Evolutionary conservation across 1,140 invertebrate genomes (phyloP).

Genomic region (Colletes latitarsis): DNA sequence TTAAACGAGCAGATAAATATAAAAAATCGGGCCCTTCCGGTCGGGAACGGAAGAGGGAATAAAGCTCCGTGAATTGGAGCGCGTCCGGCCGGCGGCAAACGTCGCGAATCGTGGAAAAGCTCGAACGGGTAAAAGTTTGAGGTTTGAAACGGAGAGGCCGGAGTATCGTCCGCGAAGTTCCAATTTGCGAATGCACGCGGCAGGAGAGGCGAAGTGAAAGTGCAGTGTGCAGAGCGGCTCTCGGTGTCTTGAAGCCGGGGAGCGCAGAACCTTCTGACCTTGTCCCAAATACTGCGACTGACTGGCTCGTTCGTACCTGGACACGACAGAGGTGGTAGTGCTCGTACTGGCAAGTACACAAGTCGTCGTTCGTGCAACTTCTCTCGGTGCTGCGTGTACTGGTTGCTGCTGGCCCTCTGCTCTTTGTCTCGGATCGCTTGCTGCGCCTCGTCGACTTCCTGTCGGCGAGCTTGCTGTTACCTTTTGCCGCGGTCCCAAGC

Average conservation of each 20-base stretch:
- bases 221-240: slow-evolving; percentile 66
- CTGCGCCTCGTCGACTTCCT: slow-evolving; percentile 51
- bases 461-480: slow-evolving; percentile 18
- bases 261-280: slow-evolving; percentile 78
- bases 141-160: slow-evolving; percentile 23
- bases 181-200: slow-evolving; percentile 73
- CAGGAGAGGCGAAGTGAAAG: slow-evolving; percentile 76
- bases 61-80: too few species aligned
- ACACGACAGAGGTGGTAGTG: slow-evolving; percentile 10
- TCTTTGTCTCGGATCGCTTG: slow-evolving; percentile 57
- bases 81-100: too few species aligned
- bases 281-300: slow-evolving; percentile 80
- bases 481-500: slow-evolving; percentile 20
- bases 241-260: slow-evolving; percentile 71
- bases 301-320: slow-evolving; percentile 57
- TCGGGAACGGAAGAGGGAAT: background rate
- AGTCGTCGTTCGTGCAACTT: slow-evolving; percentile 7
- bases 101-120: too few species aligned
- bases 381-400: slow-evolving; percentile 15
- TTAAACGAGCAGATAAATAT: background rate
- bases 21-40: background rate
- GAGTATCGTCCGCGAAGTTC: slow-evolving; percentile 49
- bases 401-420: slow-evolving; percentile 34
- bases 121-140: background rate
- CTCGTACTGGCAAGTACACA: background rate